Evolutionary conservation across 2,797 vertebrate species (phyloP), one percentile per base, ranked within the genome.

Genomic region (Microcaecilia unicolor): DNA sequence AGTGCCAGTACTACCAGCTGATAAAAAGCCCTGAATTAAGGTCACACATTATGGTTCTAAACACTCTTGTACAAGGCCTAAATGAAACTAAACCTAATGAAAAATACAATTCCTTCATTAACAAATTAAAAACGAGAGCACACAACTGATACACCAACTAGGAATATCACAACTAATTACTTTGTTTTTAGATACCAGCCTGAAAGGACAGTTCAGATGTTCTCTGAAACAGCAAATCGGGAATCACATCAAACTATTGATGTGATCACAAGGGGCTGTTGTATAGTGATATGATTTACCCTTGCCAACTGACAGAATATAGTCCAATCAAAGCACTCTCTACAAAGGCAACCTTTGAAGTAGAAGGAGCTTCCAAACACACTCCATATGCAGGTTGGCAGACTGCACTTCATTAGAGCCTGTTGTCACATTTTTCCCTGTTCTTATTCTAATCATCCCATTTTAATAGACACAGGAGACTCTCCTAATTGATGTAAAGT

Each of bases 401-500:
- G 73, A 72, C 74, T 58, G 69, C 74, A 87, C 84, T 88, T 87
- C 88, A 90, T 90, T 90, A 90, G 71, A 46, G 62, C 52, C 58
- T 76, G 77, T 78, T 78, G 80, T 71, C 67, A 63, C 74, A 56
- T 71, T 77, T n/a, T 66, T 73, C 78, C 75, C 74, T 81, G 86
- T 86, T 81, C 87, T 84, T 75, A 84, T 92, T 86, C 89, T 96
- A 94, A 96, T 89, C 92, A 93, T 88, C 84, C 77, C 67, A 81
- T 84, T 84, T 85, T 80, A 85, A 85, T 86, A 81, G 86, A 80
- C 84, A 63, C 58, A 86, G 89, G 87, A 87, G 78, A 83, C 79
- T 70, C 67, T 71, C 69, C 86, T 95, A 94, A 96, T 91, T 92
- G 91, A 93, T 91, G 92, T 93, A 90, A 94, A 96, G 92, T 91